Conservation (phyloP, 2,888 invertebrate species). For the Penaeus monodon region DNA sequence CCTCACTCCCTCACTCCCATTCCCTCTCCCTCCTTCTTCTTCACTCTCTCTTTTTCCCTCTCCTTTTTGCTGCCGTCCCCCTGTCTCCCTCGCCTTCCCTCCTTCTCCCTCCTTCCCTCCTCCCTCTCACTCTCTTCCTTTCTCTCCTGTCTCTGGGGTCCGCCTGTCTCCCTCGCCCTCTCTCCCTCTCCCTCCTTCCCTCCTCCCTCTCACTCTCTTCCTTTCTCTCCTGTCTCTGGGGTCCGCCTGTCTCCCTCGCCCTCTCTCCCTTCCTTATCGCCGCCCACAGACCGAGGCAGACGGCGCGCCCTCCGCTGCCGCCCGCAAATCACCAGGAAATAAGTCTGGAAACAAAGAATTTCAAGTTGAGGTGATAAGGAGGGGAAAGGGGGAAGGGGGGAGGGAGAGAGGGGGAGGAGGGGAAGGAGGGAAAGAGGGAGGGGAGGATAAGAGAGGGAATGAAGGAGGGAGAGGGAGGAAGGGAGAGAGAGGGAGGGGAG, state of each 20-base stretch:
- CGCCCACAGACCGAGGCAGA: too few species aligned
- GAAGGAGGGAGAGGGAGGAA: too few species aligned
- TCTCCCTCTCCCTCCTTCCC: background rate
- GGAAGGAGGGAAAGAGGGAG: too few species aligned
- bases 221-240: background rate
- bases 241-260: background rate
- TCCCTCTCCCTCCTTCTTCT: background rate
- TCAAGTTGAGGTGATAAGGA: too few species aligned
- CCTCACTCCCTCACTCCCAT: background rate
- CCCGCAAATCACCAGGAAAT: too few species aligned
- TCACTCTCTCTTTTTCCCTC: background rate
- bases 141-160: background rate
- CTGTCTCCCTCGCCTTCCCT: background rate
- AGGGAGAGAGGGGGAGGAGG: too few species aligned
- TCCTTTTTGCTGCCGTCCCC: background rate
- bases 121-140: background rate
- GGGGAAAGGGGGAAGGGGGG: too few species aligned
- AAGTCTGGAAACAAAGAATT: too few species aligned
- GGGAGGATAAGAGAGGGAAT: too few species aligned
- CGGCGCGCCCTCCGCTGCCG: too few species aligned
- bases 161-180: background rate
- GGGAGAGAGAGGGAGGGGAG: too few species aligned
- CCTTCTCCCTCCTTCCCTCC: background rate
- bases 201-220: background rate
- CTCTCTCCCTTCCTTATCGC: too few species aligned